A percentile compares a stretch with the other conserved stretches of the same genome.
phyloP scores from a whole-genome alignment of 2,888 invertebrate genomes.

The Nymphalis c-album region DNA sequence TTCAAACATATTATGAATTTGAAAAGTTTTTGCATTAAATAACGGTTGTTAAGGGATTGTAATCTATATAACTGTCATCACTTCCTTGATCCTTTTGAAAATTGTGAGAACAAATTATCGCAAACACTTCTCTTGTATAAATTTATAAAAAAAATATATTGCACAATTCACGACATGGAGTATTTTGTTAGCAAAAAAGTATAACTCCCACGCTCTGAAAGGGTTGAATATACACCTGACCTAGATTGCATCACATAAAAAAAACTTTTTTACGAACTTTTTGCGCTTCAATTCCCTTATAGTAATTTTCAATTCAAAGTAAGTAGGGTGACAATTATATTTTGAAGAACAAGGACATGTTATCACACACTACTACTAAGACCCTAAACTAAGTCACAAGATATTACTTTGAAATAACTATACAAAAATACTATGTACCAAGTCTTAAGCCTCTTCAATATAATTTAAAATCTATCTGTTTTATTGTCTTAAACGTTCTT shows the following conservation, averaged over 20 bases:
- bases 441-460: no score
- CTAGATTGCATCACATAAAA: conserved; percentile 69
- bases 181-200: conserved; percentile 59
- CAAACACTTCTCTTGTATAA: conserved; percentile 68
- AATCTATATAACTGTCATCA: conserved; percentile 72
- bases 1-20: background rate
- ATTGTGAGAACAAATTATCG: conserved; percentile 81
- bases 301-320: conserved; percentile 37
- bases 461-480: no score
- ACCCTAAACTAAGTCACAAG: no score
- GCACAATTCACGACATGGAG: conserved; percentile 61
- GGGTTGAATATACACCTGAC: conserved; percentile 80
- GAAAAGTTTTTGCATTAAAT: conserved; percentile 34
- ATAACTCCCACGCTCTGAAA: conserved; percentile 77
- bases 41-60: conserved; percentile 60
- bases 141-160: conserved; percentile 63
- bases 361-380: no score
- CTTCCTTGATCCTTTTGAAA: conserved; percentile 65
- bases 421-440: no score
- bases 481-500: no score
- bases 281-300: conserved; percentile 67
- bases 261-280: conserved; percentile 71
- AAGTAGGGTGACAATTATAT: conserved; percentile 20
- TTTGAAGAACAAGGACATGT: no score
- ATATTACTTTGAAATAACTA: no score